phyloP scores from a whole-genome alignment of 2,113 vertebrate genomes.

The Etheostoma spectabile region DNA sequence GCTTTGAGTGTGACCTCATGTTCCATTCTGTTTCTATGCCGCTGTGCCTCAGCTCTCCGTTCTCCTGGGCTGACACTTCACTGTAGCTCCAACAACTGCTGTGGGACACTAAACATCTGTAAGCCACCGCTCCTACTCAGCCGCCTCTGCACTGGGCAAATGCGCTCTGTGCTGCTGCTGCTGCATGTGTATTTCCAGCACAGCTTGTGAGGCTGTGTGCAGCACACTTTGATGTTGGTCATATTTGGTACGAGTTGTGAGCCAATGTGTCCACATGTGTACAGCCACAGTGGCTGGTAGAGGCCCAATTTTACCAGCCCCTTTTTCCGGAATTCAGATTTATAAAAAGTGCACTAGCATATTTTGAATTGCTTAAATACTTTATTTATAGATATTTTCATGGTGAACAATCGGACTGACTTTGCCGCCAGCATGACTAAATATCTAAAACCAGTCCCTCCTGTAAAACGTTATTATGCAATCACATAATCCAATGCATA shows the following conservation, averaged over 20 bases:
- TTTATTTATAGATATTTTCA: no score
- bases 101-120: constrained; percentile 83
- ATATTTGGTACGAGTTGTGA: constrained; percentile 39
- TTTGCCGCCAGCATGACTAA: no score
- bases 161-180: constrained; percentile 23
- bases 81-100: constrained; percentile 78
- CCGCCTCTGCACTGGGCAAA: constrained; percentile 57
- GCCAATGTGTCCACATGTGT: constrained; percentile 9
- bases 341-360: no score
- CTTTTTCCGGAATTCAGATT: no score
- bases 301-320: no score
- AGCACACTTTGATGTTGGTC: constrained; percentile 52
- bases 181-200: constrained; percentile 36
- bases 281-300: not conserved
- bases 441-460: no score
- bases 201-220: constrained; percentile 49
- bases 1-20: constrained; percentile 81
- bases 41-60: constrained; percentile 66
- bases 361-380: no score
- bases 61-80: constrained; percentile 75
- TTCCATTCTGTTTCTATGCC: constrained; percentile 80
- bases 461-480: no score
- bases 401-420: no score
- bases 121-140: constrained; percentile 64
- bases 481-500: no score